Percentiles rank a stretch among this genome's conserved stretches.
Evolutionary conservation across 2,888 invertebrate genomes (phyloP).

Genomic region (Masnerella sp.): DNA sequence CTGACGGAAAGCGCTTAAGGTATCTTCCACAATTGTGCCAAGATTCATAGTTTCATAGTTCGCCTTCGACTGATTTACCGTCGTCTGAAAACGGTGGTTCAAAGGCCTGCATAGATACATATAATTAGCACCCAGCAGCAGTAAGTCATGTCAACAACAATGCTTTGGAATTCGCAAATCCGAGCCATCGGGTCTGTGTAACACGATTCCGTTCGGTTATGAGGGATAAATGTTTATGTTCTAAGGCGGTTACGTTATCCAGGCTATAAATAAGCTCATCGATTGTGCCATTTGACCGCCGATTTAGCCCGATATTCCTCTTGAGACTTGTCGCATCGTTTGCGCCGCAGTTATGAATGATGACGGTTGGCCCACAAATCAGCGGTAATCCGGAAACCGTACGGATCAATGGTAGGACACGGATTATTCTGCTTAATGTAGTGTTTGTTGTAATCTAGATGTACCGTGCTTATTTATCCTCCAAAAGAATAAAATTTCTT

Average conservation of each 20-base stretch:
- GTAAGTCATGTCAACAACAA: constrained; percentile 12
- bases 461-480: too few relatives aligned
- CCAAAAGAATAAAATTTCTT: too few relatives aligned
- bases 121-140: constrained; percentile 13
- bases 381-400: too few relatives aligned
- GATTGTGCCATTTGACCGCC: background rate
- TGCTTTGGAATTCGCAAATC: constrained; percentile 14
- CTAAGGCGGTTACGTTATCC: constrained; percentile 11
- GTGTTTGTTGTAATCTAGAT: too few relatives aligned
- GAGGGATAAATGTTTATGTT: constrained; percentile 22
- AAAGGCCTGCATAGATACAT: constrained; percentile 13
- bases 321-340: too few relatives aligned
- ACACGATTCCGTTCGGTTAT: constrained; percentile 1
- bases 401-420: too few relatives aligned
- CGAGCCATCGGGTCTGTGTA: constrained; percentile 14
- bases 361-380: too few relatives aligned
- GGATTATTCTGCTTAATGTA: too few relatives aligned
- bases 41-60: background rate
- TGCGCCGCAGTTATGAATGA: too few relatives aligned
- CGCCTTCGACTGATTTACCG: constrained; percentile 3
- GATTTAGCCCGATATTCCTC: constrained; percentile 15
- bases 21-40: too few relatives aligned
- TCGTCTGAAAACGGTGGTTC: constrained; percentile 1
- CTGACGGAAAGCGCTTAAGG: constrained; percentile 9
- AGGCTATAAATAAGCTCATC: constrained; percentile 24